These are phyloP conservation scores for Acrocephalus scirpaceus DNA, from an alignment of 2,797 vertebrate genomes.

Conservation along the genomic window DNA sequence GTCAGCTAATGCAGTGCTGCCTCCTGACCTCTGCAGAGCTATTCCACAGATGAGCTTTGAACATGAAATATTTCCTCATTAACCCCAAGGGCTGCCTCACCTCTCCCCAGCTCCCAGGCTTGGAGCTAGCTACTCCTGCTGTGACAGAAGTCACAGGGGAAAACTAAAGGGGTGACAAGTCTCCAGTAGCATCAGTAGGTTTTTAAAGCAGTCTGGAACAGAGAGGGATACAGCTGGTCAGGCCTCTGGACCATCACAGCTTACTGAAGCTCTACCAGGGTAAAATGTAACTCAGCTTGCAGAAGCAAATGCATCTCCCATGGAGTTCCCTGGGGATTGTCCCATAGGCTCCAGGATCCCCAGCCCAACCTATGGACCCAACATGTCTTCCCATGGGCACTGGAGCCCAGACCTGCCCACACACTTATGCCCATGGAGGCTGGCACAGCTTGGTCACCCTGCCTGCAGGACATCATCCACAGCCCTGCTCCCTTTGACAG, in stretches of 20 bases:
- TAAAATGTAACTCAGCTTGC: not conserved
- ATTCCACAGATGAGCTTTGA: not conserved
- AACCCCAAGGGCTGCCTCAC: not conserved
- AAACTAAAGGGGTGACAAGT: not conserved
- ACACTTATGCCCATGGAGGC: not conserved
- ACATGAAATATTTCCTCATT: not conserved
- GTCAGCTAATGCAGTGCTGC: not conserved
- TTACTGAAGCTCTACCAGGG: not conserved
- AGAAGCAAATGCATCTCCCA: not conserved
- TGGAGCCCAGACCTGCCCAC: accelerated
- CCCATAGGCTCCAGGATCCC: no score
- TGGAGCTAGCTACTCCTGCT: not conserved
- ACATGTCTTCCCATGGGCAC: not conserved
- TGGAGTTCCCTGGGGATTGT: not conserved
- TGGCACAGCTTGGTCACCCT: not conserved
- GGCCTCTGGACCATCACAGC: not conserved
- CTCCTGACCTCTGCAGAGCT: not conserved
- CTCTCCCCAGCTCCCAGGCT: not conserved
- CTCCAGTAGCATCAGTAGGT: accelerated
- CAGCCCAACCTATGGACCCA: not conserved
- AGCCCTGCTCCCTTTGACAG: accelerated
- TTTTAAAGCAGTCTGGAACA: not conserved
- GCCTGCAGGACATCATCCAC: not conserved
- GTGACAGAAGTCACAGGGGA: not conserved
- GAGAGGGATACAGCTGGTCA: not conserved